A percentile compares a stretch with the other conserved stretches of the same genome.
Evolutionary conservation across 2,113 vertebrate genomes (phyloP).

Genomic region (Collichthys lucidus): DNA sequence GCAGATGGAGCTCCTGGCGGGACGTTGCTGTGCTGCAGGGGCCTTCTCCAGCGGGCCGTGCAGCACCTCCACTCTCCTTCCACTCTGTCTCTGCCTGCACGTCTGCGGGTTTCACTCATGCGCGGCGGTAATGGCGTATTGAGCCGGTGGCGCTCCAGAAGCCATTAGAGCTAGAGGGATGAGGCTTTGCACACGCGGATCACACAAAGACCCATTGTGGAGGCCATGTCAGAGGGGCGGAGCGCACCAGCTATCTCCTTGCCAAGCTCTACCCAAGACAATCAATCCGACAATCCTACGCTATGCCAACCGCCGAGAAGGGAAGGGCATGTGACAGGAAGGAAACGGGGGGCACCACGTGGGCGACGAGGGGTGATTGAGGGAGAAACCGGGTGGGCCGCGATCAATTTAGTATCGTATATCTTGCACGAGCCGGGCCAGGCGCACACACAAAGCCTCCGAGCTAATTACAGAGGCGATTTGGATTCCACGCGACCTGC

Average conservation of each 20-base stretch:
- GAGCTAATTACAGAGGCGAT: slow-evolving; percentile 81
- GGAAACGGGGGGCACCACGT: slow-evolving; percentile 28
- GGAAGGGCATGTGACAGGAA: slow-evolving; percentile 13
- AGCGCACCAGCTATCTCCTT: slow-evolving; percentile 54
- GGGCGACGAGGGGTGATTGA: slow-evolving; percentile 55
- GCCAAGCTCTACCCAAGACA: slow-evolving; percentile 65
- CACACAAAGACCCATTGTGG: slow-evolving; percentile 76
- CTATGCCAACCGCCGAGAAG: slow-evolving; percentile 37
- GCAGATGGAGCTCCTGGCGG: slow-evolving; percentile 70
- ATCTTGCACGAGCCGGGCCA: slow-evolving; percentile 58
- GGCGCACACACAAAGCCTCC: slow-evolving; percentile 72
- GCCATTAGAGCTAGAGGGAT: slow-evolving; percentile 75
- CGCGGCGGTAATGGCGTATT: slow-evolving; percentile 71
- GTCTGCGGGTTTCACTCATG: slow-evolving; percentile 64
- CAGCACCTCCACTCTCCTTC: slow-evolving; percentile 33
- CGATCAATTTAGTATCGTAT: slow-evolving; percentile 76
- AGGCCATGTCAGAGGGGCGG: slow-evolving; percentile 74
- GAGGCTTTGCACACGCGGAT: slow-evolving; percentile 69
- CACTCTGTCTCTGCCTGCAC: slow-evolving; percentile 38
- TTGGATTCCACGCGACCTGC: slow-evolving; percentile 75
- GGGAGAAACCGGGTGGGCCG: slow-evolving; percentile 57
- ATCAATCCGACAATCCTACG: slow-evolving; percentile 73
- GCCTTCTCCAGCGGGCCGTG: slow-evolving; percentile 28
- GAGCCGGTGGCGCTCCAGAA: slow-evolving; percentile 73
- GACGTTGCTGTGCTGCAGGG: slow-evolving; percentile 4